A percentile compares a stretch with the other conserved stretches of the same genome.
These are phyloP conservation scores for Nothocercus julius DNA, from an alignment of 2,113 vertebrate species.

Conservation along the genomic window DNA sequence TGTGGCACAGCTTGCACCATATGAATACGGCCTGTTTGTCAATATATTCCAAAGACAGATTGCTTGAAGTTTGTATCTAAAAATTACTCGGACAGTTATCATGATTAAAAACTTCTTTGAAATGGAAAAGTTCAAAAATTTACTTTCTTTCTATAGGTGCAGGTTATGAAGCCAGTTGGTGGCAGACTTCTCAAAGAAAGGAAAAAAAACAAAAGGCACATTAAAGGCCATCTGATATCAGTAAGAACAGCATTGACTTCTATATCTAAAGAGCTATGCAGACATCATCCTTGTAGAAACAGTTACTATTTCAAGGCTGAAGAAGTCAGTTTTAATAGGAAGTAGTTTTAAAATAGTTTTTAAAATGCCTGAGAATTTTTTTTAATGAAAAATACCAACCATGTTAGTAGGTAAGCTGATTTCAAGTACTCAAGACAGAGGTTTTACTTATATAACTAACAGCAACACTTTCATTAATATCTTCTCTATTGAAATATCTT, in stretches of 20 bases:
- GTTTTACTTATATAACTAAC: not conserved
- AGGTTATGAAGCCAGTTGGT: not conserved
- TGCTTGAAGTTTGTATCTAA: not conserved
- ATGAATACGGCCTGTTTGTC: not conserved
- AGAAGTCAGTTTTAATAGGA: not conserved
- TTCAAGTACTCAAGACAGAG: not conserved
- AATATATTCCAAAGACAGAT: not conserved
- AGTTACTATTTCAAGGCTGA: not conserved
- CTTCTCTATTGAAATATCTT: conserved; percentile 18
- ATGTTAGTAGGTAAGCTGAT: not conserved
- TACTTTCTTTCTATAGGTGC: not conserved
- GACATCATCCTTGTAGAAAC: not conserved
- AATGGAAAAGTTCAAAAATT: not conserved
- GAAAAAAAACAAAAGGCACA: not conserved
- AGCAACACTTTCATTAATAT: not conserved
- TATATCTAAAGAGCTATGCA: not conserved
- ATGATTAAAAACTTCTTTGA: not conserved
- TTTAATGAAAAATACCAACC: not conserved
- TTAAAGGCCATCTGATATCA: not conserved
- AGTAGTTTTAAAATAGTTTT: not conserved
- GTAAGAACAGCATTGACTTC: not conserved
- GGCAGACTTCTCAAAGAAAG: not conserved
- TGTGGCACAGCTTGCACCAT: not conserved
- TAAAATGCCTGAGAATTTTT: not conserved
- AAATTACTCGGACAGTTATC: not conserved